phyloP scores from a whole-genome alignment of 2,113 vertebrate species.

The Falco punctatus region DNA sequence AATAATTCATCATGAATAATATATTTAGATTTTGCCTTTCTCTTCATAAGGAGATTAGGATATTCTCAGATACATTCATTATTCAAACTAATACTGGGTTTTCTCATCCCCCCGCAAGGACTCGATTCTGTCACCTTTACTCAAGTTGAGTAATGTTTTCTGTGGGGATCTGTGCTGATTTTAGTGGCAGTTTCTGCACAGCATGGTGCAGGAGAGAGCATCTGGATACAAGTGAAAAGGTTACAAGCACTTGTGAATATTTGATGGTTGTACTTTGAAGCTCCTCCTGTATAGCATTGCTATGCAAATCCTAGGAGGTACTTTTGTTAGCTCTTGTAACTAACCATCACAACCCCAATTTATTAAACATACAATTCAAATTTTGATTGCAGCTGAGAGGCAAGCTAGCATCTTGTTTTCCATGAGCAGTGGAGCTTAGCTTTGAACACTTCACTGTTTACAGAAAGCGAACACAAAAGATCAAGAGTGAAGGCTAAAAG shows the following conservation, averaged over 20 bases:
- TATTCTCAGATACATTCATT: slow-evolving; percentile 62
- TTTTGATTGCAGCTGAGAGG: slow-evolving; percentile 32
- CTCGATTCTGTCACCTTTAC: slow-evolving; percentile 34
- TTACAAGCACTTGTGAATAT: slow-evolving; percentile 59
- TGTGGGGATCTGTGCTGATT: slow-evolving; percentile 8
- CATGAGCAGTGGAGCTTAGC: background rate
- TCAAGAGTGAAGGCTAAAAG: slow-evolving; percentile 1
- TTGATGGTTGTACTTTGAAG: slow-evolving; percentile 24
- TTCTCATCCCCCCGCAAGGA: background rate
- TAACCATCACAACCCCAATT: slow-evolving; percentile 17
- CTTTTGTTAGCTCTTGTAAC: slow-evolving; percentile 40
- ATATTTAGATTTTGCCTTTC: slow-evolving; percentile 53
- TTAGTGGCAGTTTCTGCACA: slow-evolving; percentile 18
- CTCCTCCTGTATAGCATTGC: background rate
- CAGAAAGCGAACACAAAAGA: background rate
- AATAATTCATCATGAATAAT: slow-evolving; percentile 64
- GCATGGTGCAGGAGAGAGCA: background rate
- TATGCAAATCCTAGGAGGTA: slow-evolving; percentile 43
- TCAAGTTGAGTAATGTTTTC: slow-evolving; percentile 9
- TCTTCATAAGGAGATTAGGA: slow-evolving; percentile 64
- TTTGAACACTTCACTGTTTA: slow-evolving; percentile 31
- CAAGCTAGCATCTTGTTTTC: slow-evolving; percentile 6
- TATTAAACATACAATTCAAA: slow-evolving; percentile 49
- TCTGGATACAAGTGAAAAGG: slow-evolving; percentile 37
- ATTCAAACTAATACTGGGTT: slow-evolving; percentile 57